phyloP scores from a whole-genome alignment of 2,888 invertebrate species.

The Colletes collaris region DNA sequence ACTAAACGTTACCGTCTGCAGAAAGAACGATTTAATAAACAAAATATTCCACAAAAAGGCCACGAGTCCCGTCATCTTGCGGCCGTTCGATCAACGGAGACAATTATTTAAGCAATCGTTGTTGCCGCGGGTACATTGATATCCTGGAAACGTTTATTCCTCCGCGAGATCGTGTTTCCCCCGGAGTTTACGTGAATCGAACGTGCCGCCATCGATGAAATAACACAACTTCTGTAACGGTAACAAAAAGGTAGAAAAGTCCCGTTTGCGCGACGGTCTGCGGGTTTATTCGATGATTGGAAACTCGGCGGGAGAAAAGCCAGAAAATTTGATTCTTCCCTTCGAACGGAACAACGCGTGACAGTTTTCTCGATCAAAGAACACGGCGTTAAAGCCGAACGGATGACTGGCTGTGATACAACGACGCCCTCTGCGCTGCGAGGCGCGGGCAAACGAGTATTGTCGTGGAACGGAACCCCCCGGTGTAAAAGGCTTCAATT shows the following conservation, averaged over 20 bases:
- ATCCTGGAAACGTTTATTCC: neutral
- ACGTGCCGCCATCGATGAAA: constrained; percentile 6
- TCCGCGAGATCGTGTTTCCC: neutral
- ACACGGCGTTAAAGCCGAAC: constrained; percentile 30
- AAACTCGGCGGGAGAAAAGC: constrained; percentile 40
- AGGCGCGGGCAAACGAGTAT: constrained; percentile 28
- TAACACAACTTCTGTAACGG: constrained; percentile 1
- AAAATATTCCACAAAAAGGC: too few relatives aligned
- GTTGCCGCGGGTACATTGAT: too few relatives aligned
- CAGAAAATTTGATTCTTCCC: constrained; percentile 53
- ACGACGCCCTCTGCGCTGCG: neutral
- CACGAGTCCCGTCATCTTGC: too few relatives aligned
- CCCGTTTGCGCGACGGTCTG: constrained; percentile 30
- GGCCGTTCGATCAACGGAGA: too few relatives aligned
- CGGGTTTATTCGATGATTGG: constrained; percentile 55
- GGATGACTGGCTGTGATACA: constrained; percentile 35
- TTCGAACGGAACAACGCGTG: constrained; percentile 44
- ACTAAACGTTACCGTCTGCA: too few relatives aligned
- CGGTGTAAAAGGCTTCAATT: constrained; percentile 36
- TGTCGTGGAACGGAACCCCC: constrained; percentile 23
- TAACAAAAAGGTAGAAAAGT: neutral
- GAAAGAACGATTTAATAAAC: too few relatives aligned
- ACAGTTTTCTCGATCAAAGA: constrained; percentile 57
- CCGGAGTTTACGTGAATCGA: constrained; percentile 1
- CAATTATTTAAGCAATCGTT: too few relatives aligned